Evolutionary conservation across 1,140 invertebrate species (phyloP).

Genomic region (Drosophila orosa): DNA sequence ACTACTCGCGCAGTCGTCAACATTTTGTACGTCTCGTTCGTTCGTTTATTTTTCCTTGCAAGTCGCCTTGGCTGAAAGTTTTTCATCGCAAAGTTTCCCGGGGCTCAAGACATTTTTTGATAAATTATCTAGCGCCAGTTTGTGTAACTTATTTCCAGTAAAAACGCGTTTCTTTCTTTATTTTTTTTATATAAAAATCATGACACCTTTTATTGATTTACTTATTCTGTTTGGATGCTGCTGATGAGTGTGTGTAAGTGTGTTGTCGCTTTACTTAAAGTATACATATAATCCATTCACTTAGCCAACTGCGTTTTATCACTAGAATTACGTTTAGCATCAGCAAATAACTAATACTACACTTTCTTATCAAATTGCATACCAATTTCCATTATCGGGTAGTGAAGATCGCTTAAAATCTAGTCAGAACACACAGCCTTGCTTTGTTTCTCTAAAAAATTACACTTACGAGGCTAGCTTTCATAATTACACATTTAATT

Average conservation of each 20-base stretch:
- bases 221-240: constrained; percentile 53
- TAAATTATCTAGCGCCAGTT: constrained; percentile 63
- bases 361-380: constrained; percentile 18
- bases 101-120: constrained; percentile 61
- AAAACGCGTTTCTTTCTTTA: constrained; percentile 23
- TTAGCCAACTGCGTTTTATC: constrained; percentile 71
- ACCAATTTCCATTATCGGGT: constrained; percentile 16
- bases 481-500: constrained; percentile 67
- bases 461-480: constrained; percentile 66
- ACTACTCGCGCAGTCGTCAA: constrained; percentile 51
- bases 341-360: constrained; percentile 53
- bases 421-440: constrained; percentile 84
- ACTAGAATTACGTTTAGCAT: constrained; percentile 76
- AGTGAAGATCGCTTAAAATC: constrained; percentile 50
- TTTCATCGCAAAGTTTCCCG: constrained; percentile 37
- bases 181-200: constrained; percentile 72
- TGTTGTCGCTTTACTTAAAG: constrained; percentile 41
- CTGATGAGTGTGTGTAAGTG: constrained; percentile 31
- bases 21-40: constrained; percentile 51
- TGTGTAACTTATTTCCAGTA: constrained; percentile 41
- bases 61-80: constrained; percentile 23
- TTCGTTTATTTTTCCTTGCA: constrained; percentile 19
- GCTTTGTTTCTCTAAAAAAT: constrained; percentile 84
- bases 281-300: constrained; percentile 56
- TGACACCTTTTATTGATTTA: constrained; percentile 82